These are phyloP conservation scores for Sebastes hopkinsi DNA, from an alignment of 2,797 vertebrate species.

Conservation along the genomic window DNA sequence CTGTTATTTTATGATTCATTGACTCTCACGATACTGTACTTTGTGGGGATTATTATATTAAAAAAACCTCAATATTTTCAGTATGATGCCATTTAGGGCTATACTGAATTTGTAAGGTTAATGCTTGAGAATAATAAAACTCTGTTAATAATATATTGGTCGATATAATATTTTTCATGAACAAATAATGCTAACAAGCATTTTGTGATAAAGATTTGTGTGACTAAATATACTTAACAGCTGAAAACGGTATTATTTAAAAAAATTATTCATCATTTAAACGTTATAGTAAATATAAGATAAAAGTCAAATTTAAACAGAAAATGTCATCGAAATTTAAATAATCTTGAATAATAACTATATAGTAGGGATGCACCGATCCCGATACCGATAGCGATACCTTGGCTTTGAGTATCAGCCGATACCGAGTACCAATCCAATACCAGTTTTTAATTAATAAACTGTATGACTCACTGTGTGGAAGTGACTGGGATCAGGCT, in stretches of 20 bases:
- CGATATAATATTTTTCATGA: not conserved
- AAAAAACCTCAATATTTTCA: not conserved
- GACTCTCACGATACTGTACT: not conserved
- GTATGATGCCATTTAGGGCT: not conserved
- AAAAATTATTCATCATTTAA: too few relatives aligned
- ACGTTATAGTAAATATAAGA: too few relatives aligned
- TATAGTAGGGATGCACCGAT: too few relatives aligned
- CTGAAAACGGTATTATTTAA: too few relatives aligned
- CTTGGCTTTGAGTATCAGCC: too few relatives aligned
- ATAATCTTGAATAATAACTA: not conserved
- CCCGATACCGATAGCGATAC: too few relatives aligned
- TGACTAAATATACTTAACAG: not conserved
- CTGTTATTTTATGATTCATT: not conserved
- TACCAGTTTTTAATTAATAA: too few relatives aligned
- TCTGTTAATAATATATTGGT: not conserved
- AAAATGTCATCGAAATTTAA: not conserved
- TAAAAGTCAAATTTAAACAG: not conserved
- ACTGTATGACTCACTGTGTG: too few relatives aligned
- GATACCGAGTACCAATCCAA: too few relatives aligned
- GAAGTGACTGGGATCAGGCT: too few relatives aligned
- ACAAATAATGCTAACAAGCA: too few relatives aligned
- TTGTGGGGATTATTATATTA: not conserved
- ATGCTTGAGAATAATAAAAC: not conserved
- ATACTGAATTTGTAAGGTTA: not conserved
- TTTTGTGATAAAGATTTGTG: not conserved